Percentiles rank a stretch among this genome's conserved stretches.
Evolutionary conservation across 2,888 invertebrate species (phyloP).

Genomic region (Stenchaetothrips biformis): DNA sequence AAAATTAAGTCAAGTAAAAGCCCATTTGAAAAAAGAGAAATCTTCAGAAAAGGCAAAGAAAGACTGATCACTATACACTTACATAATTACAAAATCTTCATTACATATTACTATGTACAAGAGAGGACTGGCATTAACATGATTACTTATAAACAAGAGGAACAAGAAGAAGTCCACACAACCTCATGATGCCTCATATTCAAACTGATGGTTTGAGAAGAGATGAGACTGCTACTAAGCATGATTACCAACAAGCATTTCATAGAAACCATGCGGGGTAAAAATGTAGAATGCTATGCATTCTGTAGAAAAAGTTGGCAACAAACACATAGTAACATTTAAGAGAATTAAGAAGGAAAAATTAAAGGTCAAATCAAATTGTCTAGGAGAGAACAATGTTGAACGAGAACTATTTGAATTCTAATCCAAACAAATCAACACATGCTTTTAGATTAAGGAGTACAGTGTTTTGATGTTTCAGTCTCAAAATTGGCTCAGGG

Average conservation of each 20-base stretch:
- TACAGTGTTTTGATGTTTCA: not conserved
- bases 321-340: no score
- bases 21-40: no score
- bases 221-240: not conserved
- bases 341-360: not conserved
- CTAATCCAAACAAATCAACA: no score
- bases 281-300: not conserved
- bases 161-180: not conserved
- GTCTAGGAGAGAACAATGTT: not conserved
- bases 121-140: not conserved
- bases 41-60: no score
- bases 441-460: no score
- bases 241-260: not conserved
- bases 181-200: not conserved
- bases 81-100: not conserved
- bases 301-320: no score
- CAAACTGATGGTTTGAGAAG: not conserved
- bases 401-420: no score
- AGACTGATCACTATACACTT: not conserved
- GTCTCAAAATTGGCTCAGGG: not conserved
- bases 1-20: no score
- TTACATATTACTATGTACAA: constrained; percentile 19
- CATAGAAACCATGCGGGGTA: not conserved
- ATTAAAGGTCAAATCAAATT: not conserved
- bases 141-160: not conserved